Evolutionary conservation across 64 coral and sea anemone species (phyloP).

Genomic region (Stylophora pistillata): DNA sequence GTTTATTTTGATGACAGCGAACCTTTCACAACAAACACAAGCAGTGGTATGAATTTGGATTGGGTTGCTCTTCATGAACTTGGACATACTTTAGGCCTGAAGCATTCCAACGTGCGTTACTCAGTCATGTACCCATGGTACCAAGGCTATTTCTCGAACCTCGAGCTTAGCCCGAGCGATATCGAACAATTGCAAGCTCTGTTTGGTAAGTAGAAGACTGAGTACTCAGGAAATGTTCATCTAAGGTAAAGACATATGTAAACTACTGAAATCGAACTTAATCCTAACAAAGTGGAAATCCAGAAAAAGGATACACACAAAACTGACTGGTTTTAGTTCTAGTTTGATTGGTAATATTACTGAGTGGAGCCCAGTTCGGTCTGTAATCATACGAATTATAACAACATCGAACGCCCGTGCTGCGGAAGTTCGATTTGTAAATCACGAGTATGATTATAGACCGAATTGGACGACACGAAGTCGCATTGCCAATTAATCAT

Average conservation of each 20-base stretch:
- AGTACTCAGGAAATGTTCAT: background rate
- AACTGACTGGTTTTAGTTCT: too few relatives aligned
- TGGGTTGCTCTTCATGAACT: slow-evolving; percentile 69
- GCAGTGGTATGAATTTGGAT: slow-evolving; percentile 44
- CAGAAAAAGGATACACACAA: too few relatives aligned
- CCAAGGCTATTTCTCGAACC: slow-evolving; percentile 54
- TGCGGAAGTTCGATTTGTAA: too few relatives aligned
- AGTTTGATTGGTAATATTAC: too few relatives aligned
- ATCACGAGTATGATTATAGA: too few relatives aligned
- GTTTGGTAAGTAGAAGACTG: slow-evolving; percentile 43
- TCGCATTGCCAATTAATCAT: too few relatives aligned
- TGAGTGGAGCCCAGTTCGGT: too few relatives aligned
- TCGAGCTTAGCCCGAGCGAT: slow-evolving; percentile 39
- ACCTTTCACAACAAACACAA: slow-evolving; percentile 27
- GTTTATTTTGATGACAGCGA: slow-evolving; percentile 67
- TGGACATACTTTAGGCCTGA: slow-evolving; percentile 35
- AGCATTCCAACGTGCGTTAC: slow-evolving; percentile 50
- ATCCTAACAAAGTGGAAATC: too few relatives aligned
- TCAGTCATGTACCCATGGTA: slow-evolving; percentile 77
- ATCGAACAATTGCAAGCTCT: slow-evolving; percentile 47
- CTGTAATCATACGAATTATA: too few relatives aligned
- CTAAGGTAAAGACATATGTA: background rate
- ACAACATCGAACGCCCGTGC: too few relatives aligned
- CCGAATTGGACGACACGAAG: too few relatives aligned
- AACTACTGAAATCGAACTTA: too few relatives aligned